Evolutionary conservation across 2,888 invertebrate genomes (phyloP).

Genomic region (Neoascia interrupta): DNA sequence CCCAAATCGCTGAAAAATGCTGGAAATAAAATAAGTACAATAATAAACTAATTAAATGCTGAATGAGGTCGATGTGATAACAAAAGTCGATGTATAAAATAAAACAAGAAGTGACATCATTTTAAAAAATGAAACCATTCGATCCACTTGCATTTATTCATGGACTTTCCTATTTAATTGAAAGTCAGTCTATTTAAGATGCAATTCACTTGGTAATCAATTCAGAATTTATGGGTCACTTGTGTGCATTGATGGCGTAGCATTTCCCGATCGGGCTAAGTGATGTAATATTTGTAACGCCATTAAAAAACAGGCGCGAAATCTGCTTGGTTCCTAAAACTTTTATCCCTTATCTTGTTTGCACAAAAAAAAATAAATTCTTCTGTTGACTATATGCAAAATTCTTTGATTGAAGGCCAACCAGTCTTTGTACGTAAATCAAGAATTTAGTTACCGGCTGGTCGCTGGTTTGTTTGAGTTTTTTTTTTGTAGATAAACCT

Average conservation of each 20-base stretch:
- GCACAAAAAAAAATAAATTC: too few relatives aligned
- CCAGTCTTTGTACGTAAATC: too few relatives aligned
- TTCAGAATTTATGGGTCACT: conserved; percentile 1
- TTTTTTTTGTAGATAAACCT: too few relatives aligned
- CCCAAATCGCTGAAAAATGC: conserved; percentile 1
- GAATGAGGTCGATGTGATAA: background rate
- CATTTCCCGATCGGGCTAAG: too few relatives aligned
- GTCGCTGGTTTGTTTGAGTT: too few relatives aligned
- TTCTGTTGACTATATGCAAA: too few relatives aligned
- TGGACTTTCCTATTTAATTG: conserved; percentile 1
- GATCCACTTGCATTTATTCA: background rate
- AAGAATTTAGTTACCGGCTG: too few relatives aligned
- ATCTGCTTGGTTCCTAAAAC: too few relatives aligned
- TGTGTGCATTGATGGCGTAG: background rate
- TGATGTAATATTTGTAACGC: too few relatives aligned
- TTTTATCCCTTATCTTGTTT: conserved; percentile 31
- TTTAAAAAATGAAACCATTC: background rate
- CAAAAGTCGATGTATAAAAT: background rate
- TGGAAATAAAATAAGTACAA: background rate
- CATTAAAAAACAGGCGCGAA: background rate
- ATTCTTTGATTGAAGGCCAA: conserved; percentile 6
- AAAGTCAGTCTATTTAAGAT: conserved; percentile 1
- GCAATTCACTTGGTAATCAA: conserved; percentile 5
- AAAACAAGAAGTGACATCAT: conserved; percentile 1
- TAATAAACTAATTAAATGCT: conserved; percentile 7